phyloP scores from a whole-genome alignment of 2,888 invertebrate species.

The Drosophila pseudotalamancana region DNA sequence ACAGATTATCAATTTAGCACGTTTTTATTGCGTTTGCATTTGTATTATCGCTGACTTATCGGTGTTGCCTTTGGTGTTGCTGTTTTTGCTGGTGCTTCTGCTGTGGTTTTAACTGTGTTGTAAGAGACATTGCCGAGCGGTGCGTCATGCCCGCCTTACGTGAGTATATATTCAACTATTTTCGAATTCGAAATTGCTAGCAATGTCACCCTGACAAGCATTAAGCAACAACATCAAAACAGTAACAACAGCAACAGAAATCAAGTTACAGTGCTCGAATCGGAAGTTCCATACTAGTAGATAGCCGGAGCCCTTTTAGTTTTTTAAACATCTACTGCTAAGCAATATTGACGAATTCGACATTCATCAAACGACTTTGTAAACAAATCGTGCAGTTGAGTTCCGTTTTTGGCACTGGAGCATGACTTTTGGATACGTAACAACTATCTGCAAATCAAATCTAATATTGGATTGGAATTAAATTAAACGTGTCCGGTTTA shows the following conservation, averaged over 20 bases:
- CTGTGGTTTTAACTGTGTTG: conserved; percentile 23
- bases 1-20: conserved; percentile 60
- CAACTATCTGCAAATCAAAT: not conserved
- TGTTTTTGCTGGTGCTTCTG: conserved; percentile 5
- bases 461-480: not conserved
- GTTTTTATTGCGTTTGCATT: conserved; percentile 58
- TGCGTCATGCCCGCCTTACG: conserved; percentile 47
- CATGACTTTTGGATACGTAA: too few relatives aligned
- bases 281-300: too few relatives aligned
- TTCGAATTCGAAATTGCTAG: conserved; percentile 27
- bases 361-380: too few relatives aligned
- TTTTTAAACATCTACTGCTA: too few relatives aligned
- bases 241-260: conserved; percentile 2
- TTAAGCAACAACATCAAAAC: conserved; percentile 4
- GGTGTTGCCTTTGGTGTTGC: not conserved
- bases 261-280: too few relatives aligned
- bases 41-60: conserved; percentile 5
- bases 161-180: conserved; percentile 18
- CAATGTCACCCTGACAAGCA: conserved; percentile 18
- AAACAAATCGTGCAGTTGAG: too few relatives aligned
- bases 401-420: too few relatives aligned
- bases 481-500: conserved; percentile 1
- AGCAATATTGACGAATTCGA: too few relatives aligned
- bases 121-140: conserved; percentile 20
- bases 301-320: too few relatives aligned